Conservation (phyloP, 2,113 vertebrate genomes). For the Corynorhinus townsendii region DNA sequence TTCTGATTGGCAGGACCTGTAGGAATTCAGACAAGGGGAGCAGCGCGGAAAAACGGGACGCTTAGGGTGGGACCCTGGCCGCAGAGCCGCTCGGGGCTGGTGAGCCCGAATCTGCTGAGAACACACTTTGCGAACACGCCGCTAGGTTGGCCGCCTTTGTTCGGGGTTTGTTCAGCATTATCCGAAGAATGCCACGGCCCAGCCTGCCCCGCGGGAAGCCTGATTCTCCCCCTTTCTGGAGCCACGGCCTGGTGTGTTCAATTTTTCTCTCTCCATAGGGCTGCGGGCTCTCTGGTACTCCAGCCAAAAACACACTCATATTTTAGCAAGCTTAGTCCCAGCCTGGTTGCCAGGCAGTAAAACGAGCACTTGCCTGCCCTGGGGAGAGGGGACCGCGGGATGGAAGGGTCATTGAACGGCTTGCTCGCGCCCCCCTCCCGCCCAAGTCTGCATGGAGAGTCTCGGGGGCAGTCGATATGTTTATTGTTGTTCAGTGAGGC, state of each 20-base stretch:
- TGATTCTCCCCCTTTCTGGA: conserved; percentile 90
- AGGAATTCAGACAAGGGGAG: conserved; percentile 63
- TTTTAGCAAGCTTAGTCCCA: conserved; percentile 86
- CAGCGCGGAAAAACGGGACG: conserved; percentile 66
- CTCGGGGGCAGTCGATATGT: conserved; percentile 38
- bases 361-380: conserved; percentile 82
- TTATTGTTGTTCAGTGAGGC: not conserved
- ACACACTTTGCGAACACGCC: conserved; percentile 87
- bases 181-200: conserved; percentile 88
- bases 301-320: conserved; percentile 88
- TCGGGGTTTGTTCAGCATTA: conserved; percentile 89
- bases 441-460: not conserved
- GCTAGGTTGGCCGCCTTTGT: conserved; percentile 86
- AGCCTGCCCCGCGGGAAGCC: conserved; percentile 88
- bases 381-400: conserved; percentile 69
- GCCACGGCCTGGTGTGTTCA: conserved; percentile 88
- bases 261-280: conserved; percentile 89
- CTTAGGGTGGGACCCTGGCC: conserved; percentile 66
- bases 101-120: conserved; percentile 87
- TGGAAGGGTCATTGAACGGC: conserved; percentile 75
- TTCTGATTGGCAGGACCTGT: conserved; percentile 78
- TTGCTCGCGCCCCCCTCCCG: conserved; percentile 45
- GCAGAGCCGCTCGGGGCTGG: conserved; percentile 75
- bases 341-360: conserved; percentile 88
- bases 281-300: conserved; percentile 85